Percentiles rank a stretch among this genome's conserved stretches.
Conservation (phyloP, 2,113 vertebrate genomes). For the Pterocles orientalis region DNA sequence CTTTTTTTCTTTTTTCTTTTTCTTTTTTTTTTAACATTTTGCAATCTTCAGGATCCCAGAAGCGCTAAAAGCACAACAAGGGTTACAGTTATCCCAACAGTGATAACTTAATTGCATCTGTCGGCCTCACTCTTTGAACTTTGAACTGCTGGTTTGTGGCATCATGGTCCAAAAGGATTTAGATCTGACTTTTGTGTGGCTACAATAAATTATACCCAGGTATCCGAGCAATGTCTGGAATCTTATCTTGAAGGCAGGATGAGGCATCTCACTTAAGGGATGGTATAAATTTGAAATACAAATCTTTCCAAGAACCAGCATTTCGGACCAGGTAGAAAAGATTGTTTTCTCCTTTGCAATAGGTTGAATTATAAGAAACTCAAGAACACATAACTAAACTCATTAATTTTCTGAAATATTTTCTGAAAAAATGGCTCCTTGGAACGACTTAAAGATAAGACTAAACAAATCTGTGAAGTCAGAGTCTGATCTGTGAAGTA, state of each 20-base stretch:
- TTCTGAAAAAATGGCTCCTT: not conserved
- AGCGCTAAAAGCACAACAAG: conserved; percentile 49
- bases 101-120: conserved; percentile 75
- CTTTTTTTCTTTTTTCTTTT: too few relatives aligned
- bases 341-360: not conserved
- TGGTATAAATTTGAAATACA: conserved; percentile 65
- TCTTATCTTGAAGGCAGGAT: conserved; percentile 76
- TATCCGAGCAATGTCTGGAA: conserved; percentile 82
- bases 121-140: conserved; percentile 79
- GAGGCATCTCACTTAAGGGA: conserved; percentile 54
- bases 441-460: not conserved
- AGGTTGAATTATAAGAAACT: not conserved
- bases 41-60: conserved; percentile 45
- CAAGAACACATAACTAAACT: not conserved
- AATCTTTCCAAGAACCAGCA: conserved; percentile 12
- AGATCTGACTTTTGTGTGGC: conserved; percentile 75
- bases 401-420: not conserved
- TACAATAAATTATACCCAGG: conserved; percentile 81
- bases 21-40: not conserved
- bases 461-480: not conserved
- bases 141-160: conserved; percentile 69
- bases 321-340: not conserved
- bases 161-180: conserved; percentile 73
- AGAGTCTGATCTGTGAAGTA: not conserved
- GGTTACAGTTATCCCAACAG: conserved; percentile 66